These are phyloP conservation scores for Apocheima hispidaria DNA, from an alignment of 2,888 invertebrate genomes.

Conservation along the genomic window DNA sequence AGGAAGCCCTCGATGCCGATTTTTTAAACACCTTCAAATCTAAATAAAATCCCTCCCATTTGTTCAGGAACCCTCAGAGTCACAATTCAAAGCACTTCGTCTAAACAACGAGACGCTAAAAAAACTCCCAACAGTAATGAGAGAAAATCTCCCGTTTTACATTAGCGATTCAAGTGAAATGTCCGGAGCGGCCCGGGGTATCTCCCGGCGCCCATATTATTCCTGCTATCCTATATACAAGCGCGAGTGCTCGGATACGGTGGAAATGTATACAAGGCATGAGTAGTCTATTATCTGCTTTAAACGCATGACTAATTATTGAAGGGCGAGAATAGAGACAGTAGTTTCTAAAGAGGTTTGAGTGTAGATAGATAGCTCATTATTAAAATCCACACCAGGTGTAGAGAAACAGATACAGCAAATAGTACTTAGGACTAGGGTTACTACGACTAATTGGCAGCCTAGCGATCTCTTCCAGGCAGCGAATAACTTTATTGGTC, in stretches of 20 bases:
- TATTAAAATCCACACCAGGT: no score
- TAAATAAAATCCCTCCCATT: constrained; percentile 15
- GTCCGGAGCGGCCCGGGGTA: constrained; percentile 22
- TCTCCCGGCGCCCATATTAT: constrained; percentile 4
- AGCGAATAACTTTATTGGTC: no score
- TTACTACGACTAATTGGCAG: no score
- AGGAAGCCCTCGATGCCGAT: no score
- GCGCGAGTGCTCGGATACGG: neutral
- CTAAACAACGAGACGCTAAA: constrained; percentile 29
- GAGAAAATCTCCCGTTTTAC: constrained; percentile 63
- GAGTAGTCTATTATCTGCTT: neutral
- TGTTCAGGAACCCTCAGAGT: constrained; percentile 9
- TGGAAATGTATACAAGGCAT: neutral
- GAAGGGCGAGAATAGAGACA: neutral
- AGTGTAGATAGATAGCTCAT: no score
- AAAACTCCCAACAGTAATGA: constrained; percentile 57
- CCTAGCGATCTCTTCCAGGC: no score
- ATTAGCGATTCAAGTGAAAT: constrained; percentile 64
- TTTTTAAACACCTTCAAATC: neutral
- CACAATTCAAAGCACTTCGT: constrained; percentile 31
- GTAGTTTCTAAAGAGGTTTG: neutral
- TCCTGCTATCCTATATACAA: neutral
- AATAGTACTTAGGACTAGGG: no score
- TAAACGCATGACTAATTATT: neutral
- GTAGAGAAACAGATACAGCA: no score